These are phyloP conservation scores for Chloroceryle inda DNA, from an alignment of 2,797 vertebrate genomes.

Conservation along the genomic window DNA sequence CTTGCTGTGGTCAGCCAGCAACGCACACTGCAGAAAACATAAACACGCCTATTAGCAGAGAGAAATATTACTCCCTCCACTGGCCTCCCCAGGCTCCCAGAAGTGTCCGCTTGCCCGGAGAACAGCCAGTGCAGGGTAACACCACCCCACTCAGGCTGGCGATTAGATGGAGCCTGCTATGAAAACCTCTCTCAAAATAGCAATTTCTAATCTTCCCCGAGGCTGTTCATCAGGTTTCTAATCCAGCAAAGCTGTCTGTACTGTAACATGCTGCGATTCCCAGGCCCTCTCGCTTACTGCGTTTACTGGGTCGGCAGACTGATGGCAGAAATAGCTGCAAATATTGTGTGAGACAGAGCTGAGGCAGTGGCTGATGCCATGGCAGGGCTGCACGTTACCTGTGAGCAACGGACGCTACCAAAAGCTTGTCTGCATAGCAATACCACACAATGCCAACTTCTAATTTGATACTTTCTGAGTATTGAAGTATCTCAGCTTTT, in stretches of 20 bases:
- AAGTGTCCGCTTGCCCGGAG: background rate
- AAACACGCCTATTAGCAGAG: background rate
- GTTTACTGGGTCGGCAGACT: background rate
- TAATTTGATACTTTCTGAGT: background rate
- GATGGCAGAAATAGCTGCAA: background rate
- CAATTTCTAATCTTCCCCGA: conserved; percentile 9
- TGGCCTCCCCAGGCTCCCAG: background rate
- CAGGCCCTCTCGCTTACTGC: background rate
- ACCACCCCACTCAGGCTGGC: accelerated
- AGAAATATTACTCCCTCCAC: background rate
- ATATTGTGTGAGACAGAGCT: background rate
- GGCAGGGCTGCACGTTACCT: background rate
- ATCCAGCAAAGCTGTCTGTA: background rate
- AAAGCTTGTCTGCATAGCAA: background rate
- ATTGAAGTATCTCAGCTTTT: background rate
- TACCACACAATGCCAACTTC: accelerated
- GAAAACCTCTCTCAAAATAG: conserved; percentile 45
- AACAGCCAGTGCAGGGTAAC: background rate
- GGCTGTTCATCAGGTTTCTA: conserved; percentile 40
- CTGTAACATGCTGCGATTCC: background rate
- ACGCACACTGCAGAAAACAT: background rate
- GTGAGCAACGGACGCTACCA: accelerated
- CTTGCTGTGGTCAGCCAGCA: background rate
- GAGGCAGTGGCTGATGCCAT: background rate
- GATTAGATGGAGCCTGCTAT: background rate